A percentile compares a stretch with the other conserved stretches of the same genome.
Conservation (phyloP, 1,140 invertebrate genomes). For the Teleopsis dalmanni region DNA sequence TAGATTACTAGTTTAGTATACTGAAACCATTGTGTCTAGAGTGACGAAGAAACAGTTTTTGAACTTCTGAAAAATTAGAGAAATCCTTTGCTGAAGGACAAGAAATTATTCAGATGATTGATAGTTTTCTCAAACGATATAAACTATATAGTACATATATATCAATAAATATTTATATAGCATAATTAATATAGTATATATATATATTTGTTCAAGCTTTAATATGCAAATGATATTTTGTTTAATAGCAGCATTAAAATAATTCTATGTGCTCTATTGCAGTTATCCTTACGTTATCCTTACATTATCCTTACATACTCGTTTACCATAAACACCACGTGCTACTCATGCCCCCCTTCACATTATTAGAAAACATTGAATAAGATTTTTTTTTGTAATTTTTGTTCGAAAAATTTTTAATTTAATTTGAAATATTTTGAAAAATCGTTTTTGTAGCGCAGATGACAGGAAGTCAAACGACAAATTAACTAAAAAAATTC, state of each 20-base stretch:
- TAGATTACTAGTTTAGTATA: too few species aligned
- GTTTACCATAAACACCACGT: neutral
- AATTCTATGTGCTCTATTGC: neutral
- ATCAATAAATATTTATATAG: neutral
- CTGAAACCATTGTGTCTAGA: too few species aligned
- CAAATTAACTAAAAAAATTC: constrained; percentile 24
- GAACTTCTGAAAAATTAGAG: too few species aligned
- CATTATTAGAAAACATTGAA: neutral
- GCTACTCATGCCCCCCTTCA: neutral
- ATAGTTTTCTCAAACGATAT: too few species aligned
- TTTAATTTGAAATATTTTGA: constrained; percentile 10
- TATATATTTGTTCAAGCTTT: neutral
- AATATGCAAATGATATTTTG: neutral
- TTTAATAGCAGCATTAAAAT: neutral
- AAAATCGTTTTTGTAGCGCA: constrained; percentile 21
- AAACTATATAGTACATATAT: neutral
- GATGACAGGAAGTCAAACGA: constrained; percentile 41
- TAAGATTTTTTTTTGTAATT: neutral
- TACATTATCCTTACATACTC: neutral
- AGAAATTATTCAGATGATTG: too few species aligned
- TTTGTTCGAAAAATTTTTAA: neutral
- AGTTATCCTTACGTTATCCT: too few species aligned
- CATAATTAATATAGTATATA: neutral
- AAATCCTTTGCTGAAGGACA: too few species aligned
- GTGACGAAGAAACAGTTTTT: too few species aligned